Base-by-base conservation (phyloP, 2,888 invertebrate genomes). In the Podabrus alpinus region DNA sequence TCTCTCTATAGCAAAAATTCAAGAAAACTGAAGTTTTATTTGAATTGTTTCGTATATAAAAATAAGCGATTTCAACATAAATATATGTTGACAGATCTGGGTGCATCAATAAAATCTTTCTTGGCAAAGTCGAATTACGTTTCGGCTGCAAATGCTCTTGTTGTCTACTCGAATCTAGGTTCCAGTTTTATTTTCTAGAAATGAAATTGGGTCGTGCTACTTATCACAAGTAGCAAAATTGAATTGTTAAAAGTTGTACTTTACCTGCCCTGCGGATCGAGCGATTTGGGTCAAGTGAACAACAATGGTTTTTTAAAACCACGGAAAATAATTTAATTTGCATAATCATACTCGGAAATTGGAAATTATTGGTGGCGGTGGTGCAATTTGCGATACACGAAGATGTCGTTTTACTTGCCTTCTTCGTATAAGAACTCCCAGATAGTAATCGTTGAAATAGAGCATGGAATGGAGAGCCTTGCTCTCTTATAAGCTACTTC, bases 81-180 rank as follows among this genome's bases (percentile, higher is more conserved):
- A 69, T 69, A 60, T 60, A 15, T 25, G 69, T 69, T 69, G 61
- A 69, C 69, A 25, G 16, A 69, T 61, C 61, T 69, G 69, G 69
- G 45, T 69, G 61, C 69, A 69, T 69, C 61, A 62, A 69, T 69
- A 69, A 69, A 69, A 69, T 61, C 24, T 64, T 64, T 64, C 62
- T 64, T 64, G 62, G 62, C 62, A 21, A 64, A 64, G 62, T 64
- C 62, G 62, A 64, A 64, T 19, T 19, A 64, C 62, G 62, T 64
- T 64, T 64, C 62, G n/a, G 62, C 21, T 64, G 62, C 62, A 64
- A 64, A 64, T 64, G 21, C 62, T 64, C 17, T 21, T 21, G 62
- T 64, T 64, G 21, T 45, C 45, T 45, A 45, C n/a, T n/a, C 45
- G 45, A 45, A 45, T 64, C 62, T 64, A 9, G 16, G 62, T 64